Base-by-base conservation (phyloP, 2,888 invertebrate species). In the Unio pictorum region DNA sequence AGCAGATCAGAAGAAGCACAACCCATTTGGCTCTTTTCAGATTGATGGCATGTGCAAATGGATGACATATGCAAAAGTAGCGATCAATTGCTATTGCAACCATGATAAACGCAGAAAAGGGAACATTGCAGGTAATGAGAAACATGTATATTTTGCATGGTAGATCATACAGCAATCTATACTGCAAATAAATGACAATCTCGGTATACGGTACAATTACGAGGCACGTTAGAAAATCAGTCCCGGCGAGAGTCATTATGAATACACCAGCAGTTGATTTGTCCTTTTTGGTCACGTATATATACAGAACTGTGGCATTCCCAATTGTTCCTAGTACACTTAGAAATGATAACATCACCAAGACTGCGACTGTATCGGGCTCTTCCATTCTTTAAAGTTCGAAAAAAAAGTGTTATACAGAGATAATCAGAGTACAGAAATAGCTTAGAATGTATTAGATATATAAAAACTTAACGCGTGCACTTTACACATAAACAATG, bases 101-200 rank as follows among this genome's bases (percentile, higher is more conserved):
- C 86, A 88, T 88, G 63, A 88, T 82, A 28, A 88, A 81, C 3
- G 86, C 85, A 1, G 87, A 85, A 71, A 85, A 87, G 4, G 87
- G 87, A 45, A 88, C 86, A 66, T 84, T 86, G 64, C 82, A 85
- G 17, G 86, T 86, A 61, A 87, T 86, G 56, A 88, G 76, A 69
- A 88, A 86, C 67, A 85, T 84, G 74, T 88, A 88, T 1, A 83
- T 65, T 72, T 87, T 85, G 73, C 87, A 87, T 17, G 80, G 69
- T 4, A 79, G 65, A 68, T 87, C 86, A 65, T 79, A 81, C 1
- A 70, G 59, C 26, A 86, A 65, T 18, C 72, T 34, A 68, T 84
- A 87, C 6, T 80, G 63, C 1, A 81, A 60, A 65, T 74, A 84
- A 69, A 87, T 83, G 54, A 84, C 81, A 30, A 75, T 80, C 28